Base-by-base conservation (phyloP, 1,140 invertebrate species). In the Lucilia sericata region DNA sequence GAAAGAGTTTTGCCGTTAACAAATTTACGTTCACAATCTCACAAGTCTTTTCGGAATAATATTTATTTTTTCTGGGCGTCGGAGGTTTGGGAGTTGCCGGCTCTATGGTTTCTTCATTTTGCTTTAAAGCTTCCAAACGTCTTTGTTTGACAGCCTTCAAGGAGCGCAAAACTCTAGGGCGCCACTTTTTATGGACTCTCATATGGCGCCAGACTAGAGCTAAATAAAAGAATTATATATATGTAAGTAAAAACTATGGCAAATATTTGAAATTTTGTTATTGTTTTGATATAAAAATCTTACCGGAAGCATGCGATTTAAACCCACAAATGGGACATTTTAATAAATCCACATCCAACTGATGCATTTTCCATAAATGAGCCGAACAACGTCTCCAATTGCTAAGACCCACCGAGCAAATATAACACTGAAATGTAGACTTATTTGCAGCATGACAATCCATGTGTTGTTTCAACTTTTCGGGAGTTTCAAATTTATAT, bases 1-100 rank as follows among this genome's bases (percentile, higher is more conserved):
- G 94, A 94, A 8, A 97, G 89, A 86, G 94, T 95, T 88, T 96
- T 96, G 5, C 94, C 93, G 86, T 96, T 95, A 0, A 95, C 94
- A 89, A 96, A 96, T 55, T 92, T 93, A 55, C 94, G 92, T 21
- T 93, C 91, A 87, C 95, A 96, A 94, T 93, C 75, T 94, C 92
- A 88, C 95, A 96, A n/a, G 93, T 92, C 87, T 95, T 95, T 34
- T 93, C 92, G 0, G 93, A 93, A 86, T 94, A 95, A 93, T 94
- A 93, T 70, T 92, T 89, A 76, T 87, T 91, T 74, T 87, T 89
- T 19, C 87, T 88, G 12, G 85, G 85, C 10, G 81, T 19, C 17
- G 74, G 10, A 8, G 75, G 9, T 83, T 9, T 65, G 12, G 25
- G 34, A 65, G 36, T 47, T 14, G 49, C 49, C n/a, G 84, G 49